phyloP scores from a whole-genome alignment of 1,140 invertebrate genomes.

The Mylabris phalerata region DNA sequence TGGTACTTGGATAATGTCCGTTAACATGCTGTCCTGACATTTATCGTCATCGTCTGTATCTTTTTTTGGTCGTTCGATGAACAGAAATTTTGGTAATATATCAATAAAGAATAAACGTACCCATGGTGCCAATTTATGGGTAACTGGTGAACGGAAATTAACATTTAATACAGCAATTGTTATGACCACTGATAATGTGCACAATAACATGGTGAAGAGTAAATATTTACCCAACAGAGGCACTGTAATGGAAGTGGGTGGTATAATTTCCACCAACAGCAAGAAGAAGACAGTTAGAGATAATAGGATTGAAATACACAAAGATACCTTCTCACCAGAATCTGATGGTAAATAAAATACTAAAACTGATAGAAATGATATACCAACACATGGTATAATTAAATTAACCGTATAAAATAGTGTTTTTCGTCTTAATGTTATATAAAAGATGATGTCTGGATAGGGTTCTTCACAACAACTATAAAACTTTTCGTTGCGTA shows the following conservation, averaged over 20 bases:
- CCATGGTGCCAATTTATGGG: conserved; percentile 90
- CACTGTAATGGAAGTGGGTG: conserved; percentile 97
- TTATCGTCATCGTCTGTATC: conserved; percentile 55
- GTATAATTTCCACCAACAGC: conserved; percentile 95
- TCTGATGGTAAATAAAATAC: conserved; percentile 99
- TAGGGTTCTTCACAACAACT: conserved; percentile 87
- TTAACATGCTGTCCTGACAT: conserved; percentile 35
- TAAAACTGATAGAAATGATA: conserved; percentile 93
- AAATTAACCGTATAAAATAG: conserved; percentile 97
- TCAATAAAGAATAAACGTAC: conserved; percentile 83
- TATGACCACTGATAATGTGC: conserved; percentile 94
- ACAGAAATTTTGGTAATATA: conserved; percentile 76
- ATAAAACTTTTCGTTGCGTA: conserved; percentile 83
- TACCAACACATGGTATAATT: conserved; percentile 93
- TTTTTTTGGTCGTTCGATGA: conserved; percentile 77
- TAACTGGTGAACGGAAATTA: conserved; percentile 96
- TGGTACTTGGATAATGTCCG: conserved; percentile 39
- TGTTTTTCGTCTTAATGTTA: conserved; percentile 91
- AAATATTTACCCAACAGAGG: conserved; percentile 97
- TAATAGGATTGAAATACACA: conserved; percentile 97
- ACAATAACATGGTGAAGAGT: conserved; percentile 98
- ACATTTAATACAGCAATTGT: conserved; percentile 98
- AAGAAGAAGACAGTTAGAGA: conserved; percentile 99
- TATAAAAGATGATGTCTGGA: conserved; percentile 96
- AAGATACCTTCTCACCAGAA: conserved; percentile 94